Base-by-base conservation (phyloP, 2,888 invertebrate species). In the Pasiphila rectangulata region DNA sequence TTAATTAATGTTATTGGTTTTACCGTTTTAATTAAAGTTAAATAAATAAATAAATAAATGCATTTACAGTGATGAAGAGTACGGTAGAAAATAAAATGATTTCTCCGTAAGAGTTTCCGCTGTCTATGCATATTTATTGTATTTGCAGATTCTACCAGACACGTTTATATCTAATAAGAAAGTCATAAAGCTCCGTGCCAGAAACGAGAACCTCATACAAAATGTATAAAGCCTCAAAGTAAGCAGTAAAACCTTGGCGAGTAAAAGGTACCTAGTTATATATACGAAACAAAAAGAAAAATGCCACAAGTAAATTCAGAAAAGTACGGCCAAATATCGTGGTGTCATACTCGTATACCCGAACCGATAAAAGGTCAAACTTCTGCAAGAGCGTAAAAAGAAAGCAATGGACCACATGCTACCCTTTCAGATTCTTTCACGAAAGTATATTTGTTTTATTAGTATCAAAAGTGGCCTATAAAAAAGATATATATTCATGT, bases 371-470 rank as follows among this genome's bases (percentile, higher is more conserved):
- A 78, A 75, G 75, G 73, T 74, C 76, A 75, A 83, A 83, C 75
- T 83, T 80, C 56, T 46, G 63, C 67, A 71, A 75, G 76, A 71
- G 63, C 48, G 57, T 55, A 56, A 56, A 51, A 73, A 72, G 63
- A 69, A 77, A 68, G 71, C 70, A 66, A 79, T 80, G 72, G 69
- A 71, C 76, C 78, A 82, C 77, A 83, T 80, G 81, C 66, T 79
- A 72, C 70, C 70, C 64, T 63, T 65, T 66, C 69, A 62, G 73
- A 83, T 75, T 80, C 77, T 74, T 75, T 64, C 70, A 75, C 77
- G 67, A 84, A 83, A 83, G 78, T 79, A 77, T 84, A 84, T 85
- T 86, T 83, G 78, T 84, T 83, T 85, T 87, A 87, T 83, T 83
- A 83, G 77, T 83, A 86, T 82, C 77, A 84, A 85, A 30, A 85